Base-by-base conservation (phyloP, 1,140 invertebrate species). In the Drosophila nigrodunni region DNA sequence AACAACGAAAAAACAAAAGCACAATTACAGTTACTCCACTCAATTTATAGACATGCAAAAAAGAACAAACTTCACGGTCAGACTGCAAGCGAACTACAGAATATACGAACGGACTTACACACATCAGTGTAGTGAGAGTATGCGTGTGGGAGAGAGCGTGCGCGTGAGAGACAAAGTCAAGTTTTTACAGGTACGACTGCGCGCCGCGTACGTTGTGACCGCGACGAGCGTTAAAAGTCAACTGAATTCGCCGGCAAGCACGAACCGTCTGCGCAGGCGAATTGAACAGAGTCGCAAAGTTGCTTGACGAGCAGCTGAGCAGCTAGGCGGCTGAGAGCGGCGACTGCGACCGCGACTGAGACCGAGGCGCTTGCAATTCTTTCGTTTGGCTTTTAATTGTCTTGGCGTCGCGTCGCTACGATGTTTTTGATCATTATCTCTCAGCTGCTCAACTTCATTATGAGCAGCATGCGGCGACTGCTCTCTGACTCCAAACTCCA, bases 381-480 rank as follows among this genome's bases (percentile, higher is more conserved):
- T 59, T 58, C 43, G 39, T 58, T 39, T 68, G 60, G 37, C 18
- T 68, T 71, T 82, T 82, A 82, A 82, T 82, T 85, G 77, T 85
- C 81, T 85, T 78, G 72, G 66, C 80, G 80, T 82, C 76, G 80
- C 47, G 55, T 73, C 65, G 64, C 47, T 25, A 3, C 57, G 79
- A 73, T 82, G 55, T 59, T 44, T 59, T 69, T 64, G 77, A 79
- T 60, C 37, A 69, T 73, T 58, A 74, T 74, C 58, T 74, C 37
- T 41, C 39, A 62, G 37, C 58, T 49, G 60, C 73, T 87, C 68
- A 87, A 87, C 82, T 82, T 87, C 80, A 87, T 87, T 80, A 83
- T 83, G 83, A 82, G 74, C 82, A 73, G 66, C 80, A 77, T 85
- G 80, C 50, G 77, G 73, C 73, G 13, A n/a, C 15, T 35, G 50